Percentiles rank a stretch among this genome's conserved stretches.
These are phyloP conservation scores for Macrosteles quadrilineatus DNA, from an alignment of 1,140 invertebrate genomes.

Conservation along the genomic window DNA sequence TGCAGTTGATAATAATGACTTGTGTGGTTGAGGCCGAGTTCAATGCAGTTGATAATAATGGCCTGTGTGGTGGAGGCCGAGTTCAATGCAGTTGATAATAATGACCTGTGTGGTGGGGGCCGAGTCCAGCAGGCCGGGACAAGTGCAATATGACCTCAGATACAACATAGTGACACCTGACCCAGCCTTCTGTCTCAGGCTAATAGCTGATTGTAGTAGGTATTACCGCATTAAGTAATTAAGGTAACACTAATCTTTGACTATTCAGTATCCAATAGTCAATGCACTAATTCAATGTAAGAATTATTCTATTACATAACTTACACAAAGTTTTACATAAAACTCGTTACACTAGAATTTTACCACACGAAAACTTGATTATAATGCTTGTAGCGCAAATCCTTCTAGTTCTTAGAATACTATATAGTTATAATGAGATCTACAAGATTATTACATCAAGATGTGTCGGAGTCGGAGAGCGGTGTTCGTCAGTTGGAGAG, in stretches of 20 bases:
- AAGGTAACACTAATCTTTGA: background rate
- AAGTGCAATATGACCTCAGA: background rate
- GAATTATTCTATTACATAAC: background rate
- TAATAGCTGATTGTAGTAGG: background rate
- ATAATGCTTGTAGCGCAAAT: no score
- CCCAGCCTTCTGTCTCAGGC: background rate
- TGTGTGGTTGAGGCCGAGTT: no score
- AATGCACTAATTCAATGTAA: background rate
- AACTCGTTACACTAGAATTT: background rate
- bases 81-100: no score
- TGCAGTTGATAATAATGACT: no score
- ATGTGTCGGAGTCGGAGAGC: background rate
- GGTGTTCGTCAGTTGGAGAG: background rate
- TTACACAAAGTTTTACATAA: background rate
- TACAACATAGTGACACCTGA: background rate
- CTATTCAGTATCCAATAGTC: background rate
- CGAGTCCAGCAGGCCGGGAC: constrained; percentile 10
- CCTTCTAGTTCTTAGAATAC: no score
- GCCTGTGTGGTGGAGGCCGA: no score
- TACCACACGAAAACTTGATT: background rate
- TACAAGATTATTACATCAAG: no score
- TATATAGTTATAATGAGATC: no score
- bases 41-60: no score
- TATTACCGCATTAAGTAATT: background rate
- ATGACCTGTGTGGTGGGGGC: no score